Conservation (phyloP, 1,140 invertebrate species). For the Radopholus similis region DNA sequence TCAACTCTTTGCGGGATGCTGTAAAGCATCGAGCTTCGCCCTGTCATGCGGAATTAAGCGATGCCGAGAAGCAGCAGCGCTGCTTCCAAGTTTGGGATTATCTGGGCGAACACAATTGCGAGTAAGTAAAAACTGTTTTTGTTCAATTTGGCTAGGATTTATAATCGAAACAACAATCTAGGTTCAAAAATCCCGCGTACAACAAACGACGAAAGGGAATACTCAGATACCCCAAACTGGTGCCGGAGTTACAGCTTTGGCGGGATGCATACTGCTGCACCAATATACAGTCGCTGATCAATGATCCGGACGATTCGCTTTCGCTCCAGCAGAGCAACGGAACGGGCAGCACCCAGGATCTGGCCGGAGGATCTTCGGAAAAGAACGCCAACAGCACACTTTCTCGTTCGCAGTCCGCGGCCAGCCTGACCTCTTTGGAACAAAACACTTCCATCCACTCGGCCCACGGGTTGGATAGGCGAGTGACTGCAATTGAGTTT, state of each 20-base stretch:
- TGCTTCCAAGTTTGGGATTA: conserved; percentile 41
- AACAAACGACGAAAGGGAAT: conserved; percentile 7
- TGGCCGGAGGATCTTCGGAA: conserved; percentile 22
- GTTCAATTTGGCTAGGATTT: neutral
- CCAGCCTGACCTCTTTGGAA: conserved; percentile 39
- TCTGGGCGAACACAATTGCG: conserved; percentile 38
- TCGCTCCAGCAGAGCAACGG: conserved; percentile 12
- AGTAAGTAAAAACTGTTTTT: neutral
- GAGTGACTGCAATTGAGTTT: conserved; percentile 8
- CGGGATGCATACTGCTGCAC: conserved; percentile 42
- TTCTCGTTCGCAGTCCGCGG: conserved; percentile 35
- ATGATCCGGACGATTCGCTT: conserved; percentile 31
- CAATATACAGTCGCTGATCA: conserved; percentile 22
- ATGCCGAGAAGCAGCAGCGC: neutral
- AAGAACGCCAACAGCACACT: conserved; percentile 25
- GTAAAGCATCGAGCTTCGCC: neutral
- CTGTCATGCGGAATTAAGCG: neutral
- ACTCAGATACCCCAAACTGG: conserved; percentile 21
- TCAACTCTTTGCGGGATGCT: conserved; percentile 68
- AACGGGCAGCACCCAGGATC: conserved; percentile 9
- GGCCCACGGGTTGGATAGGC: conserved; percentile 2
- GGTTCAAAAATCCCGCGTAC: conserved; percentile 16
- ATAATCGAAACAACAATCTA: conserved; percentile 19
- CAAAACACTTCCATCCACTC: conserved; percentile 22
- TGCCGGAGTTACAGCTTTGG: conserved; percentile 39